Base-by-base conservation (phyloP, 2,113 vertebrate species). In the Panurus biarmicus region DNA sequence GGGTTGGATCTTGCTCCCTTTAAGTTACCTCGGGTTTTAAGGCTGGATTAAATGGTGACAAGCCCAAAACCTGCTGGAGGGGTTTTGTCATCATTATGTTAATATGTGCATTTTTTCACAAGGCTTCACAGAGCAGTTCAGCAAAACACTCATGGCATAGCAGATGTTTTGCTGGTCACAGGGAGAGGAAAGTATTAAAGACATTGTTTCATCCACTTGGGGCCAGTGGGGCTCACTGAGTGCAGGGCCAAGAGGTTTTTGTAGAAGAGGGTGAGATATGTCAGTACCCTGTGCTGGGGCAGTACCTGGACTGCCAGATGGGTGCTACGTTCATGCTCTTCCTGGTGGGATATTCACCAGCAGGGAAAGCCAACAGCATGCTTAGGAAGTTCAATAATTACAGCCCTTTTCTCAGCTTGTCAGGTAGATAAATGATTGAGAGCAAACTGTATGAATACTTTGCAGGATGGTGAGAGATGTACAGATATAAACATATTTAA, bases 281-380 rank as follows among this genome's bases (percentile, higher is more conserved):
- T 83, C 77, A 53, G 14, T 21, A 36, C 2, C 7, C 10, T n/a
- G 25, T 57, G 11, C 45, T n/a, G 33, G 23, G 13, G 11, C 18
- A 78, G 18, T 64, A 19, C 20, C 0, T 23, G 23, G 35, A 11
- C 33, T 40, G 23, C 65, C 57, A 13, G 11, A 8, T 14, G 35
- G 57, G 26, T 26, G 10, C 24, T 35, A 1, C 1, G 1, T 17
- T 7, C 40, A 4, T 12, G 4, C 53, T 64, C 15, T 78, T n/a
- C 38, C 54, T 86, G 24, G 23, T 87, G 26, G 31, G 38, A 22
- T 73, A 22, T 29, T 50, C 1, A 2, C 38, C 26, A 74, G 56
- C 29, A 77, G 67, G 25, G 70, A 69, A 77, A 89, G 12, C 8
- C 24, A 66, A 73, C 21, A 22, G 35, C 54, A 64, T 42, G 29